Percentiles rank a stretch among this genome's conserved stretches.
Evolutionary conservation across 2,797 vertebrate species (phyloP).

Genomic region (Carcharodon carcharias): DNA sequence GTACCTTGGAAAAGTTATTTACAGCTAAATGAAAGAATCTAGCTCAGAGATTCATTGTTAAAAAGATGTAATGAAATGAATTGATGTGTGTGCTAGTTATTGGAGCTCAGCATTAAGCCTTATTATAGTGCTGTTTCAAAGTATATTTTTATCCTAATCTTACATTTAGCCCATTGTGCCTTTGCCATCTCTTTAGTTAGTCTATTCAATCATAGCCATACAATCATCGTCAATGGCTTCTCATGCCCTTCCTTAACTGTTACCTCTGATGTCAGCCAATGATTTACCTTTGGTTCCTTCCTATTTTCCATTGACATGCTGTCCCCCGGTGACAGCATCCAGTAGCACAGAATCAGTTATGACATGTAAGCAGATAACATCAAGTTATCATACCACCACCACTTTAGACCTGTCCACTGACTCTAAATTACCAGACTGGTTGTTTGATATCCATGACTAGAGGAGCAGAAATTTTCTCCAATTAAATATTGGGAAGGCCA

Average conservation of each 20-base stretch:
- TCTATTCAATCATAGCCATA: background rate
- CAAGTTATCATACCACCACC: background rate
- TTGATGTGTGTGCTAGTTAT: background rate
- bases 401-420: background rate
- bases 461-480: background rate
- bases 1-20: background rate
- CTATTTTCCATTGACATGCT: background rate
- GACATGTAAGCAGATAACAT: no score
- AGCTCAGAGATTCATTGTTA: background rate
- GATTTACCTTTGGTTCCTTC: background rate
- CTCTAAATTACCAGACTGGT: background rate
- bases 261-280: background rate
- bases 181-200: background rate
- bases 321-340: no score
- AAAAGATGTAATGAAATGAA: background rate
- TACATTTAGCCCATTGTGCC: background rate
- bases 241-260: background rate
- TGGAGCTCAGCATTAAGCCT: background rate
- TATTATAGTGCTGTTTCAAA: background rate
- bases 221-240: background rate
- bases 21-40: background rate
- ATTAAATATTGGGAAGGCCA: background rate
- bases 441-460: no score
- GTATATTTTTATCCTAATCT: background rate
- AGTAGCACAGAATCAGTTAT: background rate